A percentile compares a stretch with the other conserved stretches of the same genome.
phyloP scores from a whole-genome alignment of 2,113 vertebrate species.

The Columbina picui region DNA sequence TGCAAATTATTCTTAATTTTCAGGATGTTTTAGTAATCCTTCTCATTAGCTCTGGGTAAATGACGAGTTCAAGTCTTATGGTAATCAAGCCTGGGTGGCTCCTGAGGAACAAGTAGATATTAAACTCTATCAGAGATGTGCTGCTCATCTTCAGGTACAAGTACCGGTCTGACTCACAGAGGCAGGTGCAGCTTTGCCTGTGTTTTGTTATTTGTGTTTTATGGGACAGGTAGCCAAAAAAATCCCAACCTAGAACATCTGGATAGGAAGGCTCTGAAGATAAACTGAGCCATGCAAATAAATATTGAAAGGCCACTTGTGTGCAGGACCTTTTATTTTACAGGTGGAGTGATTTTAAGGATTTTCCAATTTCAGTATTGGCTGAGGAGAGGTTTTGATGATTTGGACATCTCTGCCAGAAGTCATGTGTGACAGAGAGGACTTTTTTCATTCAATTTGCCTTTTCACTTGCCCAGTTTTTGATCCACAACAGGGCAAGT shows the following conservation, averaged over 20 bases:
- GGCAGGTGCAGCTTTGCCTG: neutral
- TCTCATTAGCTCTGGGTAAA: constrained; percentile 27
- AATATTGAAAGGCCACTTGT: neutral
- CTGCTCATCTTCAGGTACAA: neutral
- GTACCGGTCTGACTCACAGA: neutral
- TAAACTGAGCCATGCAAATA: neutral
- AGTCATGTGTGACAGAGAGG: neutral
- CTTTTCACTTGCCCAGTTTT: neutral
- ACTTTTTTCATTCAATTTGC: neutral
- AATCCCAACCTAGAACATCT: neutral
- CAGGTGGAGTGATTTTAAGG: neutral
- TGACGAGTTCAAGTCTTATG: neutral
- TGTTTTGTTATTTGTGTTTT: neutral
- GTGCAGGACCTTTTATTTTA: neutral
- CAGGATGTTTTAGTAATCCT: constrained; percentile 49
- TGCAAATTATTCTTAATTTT: constrained; percentile 48
- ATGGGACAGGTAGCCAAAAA: neutral
- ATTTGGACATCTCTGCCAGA: neutral
- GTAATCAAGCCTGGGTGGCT: neutral
- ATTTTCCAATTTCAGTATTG: neutral
- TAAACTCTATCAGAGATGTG: neutral
- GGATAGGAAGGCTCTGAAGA: neutral
- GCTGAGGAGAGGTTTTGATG: neutral
- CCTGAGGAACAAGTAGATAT: neutral
- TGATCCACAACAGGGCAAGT: neutral